Percentiles rank a stretch among this genome's conserved stretches.
Evolutionary conservation across 2,888 invertebrate genomes (phyloP).

Genomic region (Tetragonisca angustula): DNA sequence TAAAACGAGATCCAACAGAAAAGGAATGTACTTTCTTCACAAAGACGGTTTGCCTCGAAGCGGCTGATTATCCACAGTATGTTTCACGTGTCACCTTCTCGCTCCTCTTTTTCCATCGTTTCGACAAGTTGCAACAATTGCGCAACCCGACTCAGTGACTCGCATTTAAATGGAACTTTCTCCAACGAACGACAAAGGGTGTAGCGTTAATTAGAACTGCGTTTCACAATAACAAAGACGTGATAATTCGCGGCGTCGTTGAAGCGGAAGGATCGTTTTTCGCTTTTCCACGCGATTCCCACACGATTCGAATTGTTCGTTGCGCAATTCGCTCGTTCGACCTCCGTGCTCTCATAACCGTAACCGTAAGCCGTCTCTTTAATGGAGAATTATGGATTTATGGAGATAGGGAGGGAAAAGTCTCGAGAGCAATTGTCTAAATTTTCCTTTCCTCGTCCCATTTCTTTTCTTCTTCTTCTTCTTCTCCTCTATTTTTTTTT

Average conservation of each 20-base stretch:
- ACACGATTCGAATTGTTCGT: background rate
- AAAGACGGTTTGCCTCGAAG: constrained; percentile 89
- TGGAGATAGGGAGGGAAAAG: constrained; percentile 10
- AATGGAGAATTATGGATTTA: constrained; percentile 15
- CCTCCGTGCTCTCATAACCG: constrained; percentile 21
- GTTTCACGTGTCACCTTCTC: constrained; percentile 74
- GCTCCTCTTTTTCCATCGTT: background rate
- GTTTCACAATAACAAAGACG: constrained; percentile 28
- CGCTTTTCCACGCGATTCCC: background rate
- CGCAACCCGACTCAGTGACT: constrained; percentile 29
- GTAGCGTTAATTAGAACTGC: constrained; percentile 15
- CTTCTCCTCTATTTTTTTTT: too few species aligned
- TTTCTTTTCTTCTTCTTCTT: background rate
- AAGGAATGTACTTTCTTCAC: constrained; percentile 88
- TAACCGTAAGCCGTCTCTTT: constrained; percentile 13
- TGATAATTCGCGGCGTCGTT: constrained; percentile 32
- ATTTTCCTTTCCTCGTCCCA: constrained; percentile 28
- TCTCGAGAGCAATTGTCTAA: constrained; percentile 6
- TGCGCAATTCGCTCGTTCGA: constrained; percentile 13
- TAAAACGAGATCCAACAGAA: constrained; percentile 79
- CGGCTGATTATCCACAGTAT: constrained; percentile 92
- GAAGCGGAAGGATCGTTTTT: constrained; percentile 28
- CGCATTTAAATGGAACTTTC: constrained; percentile 31
- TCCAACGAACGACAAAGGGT: constrained; percentile 1
- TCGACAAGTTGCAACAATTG: constrained; percentile 24